Conservation (phyloP, 2,888 invertebrate genomes). For the Diaprepes abbreviatus region DNA sequence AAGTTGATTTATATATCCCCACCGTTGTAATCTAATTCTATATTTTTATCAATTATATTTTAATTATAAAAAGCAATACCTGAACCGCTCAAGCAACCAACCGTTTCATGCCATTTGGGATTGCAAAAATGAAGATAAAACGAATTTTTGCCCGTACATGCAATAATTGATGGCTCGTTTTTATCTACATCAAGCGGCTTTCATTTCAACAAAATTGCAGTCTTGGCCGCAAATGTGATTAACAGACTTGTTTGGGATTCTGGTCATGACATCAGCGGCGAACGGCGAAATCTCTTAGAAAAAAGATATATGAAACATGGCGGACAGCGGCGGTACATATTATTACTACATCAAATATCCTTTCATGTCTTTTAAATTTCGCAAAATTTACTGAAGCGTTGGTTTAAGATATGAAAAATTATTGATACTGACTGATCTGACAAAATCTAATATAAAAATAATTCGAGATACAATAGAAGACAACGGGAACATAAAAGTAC, state of each 20-base stretch:
- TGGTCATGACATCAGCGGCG: constrained; percentile 58
- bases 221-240: constrained; percentile 63
- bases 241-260: constrained; percentile 65
- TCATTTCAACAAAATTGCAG: constrained; percentile 63
- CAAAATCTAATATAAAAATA: no score
- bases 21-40: neutral
- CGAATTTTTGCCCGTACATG: constrained; percentile 36
- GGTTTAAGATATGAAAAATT: no score
- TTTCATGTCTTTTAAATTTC: no score
- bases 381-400: no score
- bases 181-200: constrained; percentile 64
- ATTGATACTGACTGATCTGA: no score
- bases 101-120: constrained; percentile 8
- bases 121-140: constrained; percentile 31
- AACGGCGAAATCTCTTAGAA: constrained; percentile 21
- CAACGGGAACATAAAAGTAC: no score
- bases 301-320: constrained; percentile 2
- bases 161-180: constrained; percentile 62
- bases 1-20: no score
- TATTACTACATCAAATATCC: no score
- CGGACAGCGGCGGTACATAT: neutral
- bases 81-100: neutral
- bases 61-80: constrained; percentile 8
- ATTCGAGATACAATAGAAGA: no score
- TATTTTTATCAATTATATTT: constrained; percentile 5